Percentiles rank a stretch among this genome's conserved stretches.
Conservation (phyloP, 2,888 invertebrate genomes). For the Pandemis cinnamomeana region DNA sequence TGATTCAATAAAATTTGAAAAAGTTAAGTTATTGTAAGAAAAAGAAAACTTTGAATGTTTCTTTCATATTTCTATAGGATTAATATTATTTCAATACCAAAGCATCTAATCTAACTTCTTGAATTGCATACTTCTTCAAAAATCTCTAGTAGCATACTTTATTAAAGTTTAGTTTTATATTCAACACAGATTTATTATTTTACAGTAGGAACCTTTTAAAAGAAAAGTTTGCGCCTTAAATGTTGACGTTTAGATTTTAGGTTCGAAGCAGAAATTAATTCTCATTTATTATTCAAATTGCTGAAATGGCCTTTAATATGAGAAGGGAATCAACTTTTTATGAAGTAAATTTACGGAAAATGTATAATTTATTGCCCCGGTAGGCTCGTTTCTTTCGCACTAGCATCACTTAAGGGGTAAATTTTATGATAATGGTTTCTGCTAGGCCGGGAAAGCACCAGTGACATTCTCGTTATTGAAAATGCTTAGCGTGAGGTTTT, state of each 20-base stretch:
- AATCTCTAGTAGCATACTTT: background rate
- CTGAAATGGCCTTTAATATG: constrained; percentile 2
- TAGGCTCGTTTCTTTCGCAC: background rate
- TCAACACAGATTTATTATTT: background rate
- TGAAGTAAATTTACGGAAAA: constrained; percentile 4
- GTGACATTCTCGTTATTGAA: background rate
- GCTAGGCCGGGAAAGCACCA: background rate
- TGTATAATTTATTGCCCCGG: constrained; percentile 7
- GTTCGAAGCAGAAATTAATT: background rate
- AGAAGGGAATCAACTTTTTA: constrained; percentile 13
- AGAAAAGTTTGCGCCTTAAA: background rate
- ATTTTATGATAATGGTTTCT: too few relatives aligned
- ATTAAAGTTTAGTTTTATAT: background rate
- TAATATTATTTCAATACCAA: background rate
- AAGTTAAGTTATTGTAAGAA: background rate
- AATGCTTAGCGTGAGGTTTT: too few relatives aligned
- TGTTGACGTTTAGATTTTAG: background rate
- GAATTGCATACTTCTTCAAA: background rate
- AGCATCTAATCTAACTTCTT: background rate
- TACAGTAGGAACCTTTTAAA: background rate
- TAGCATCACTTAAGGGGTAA: background rate
- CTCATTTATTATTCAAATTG: constrained; percentile 8
- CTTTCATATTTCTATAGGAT: background rate
- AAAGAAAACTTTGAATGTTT: background rate
- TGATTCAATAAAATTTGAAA: too few relatives aligned